phyloP scores from a whole-genome alignment of 2,797 vertebrate genomes.

The Synanceia verrucosa region DNA sequence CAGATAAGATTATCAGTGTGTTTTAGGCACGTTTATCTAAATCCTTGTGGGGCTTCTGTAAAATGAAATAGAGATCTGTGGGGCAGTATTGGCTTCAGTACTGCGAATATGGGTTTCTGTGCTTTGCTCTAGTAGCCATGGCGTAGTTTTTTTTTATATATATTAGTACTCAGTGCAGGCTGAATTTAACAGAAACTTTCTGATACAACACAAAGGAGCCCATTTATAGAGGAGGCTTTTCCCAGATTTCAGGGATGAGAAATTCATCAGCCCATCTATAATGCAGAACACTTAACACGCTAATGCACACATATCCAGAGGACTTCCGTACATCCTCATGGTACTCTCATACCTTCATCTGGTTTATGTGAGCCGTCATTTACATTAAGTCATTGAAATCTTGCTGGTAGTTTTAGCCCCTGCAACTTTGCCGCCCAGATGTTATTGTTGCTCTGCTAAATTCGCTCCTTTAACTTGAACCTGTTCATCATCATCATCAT shows the following conservation, averaged over 20 bases:
- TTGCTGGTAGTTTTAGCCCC: too few species aligned
- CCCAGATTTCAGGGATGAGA: background rate
- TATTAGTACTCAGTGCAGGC: background rate
- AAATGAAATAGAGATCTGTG: slow-evolving; percentile 2
- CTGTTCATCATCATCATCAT: too few species aligned
- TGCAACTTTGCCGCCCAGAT: too few species aligned
- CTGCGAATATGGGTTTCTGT: background rate
- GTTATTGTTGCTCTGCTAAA: too few species aligned
- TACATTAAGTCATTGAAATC: too few species aligned
- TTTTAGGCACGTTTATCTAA: slow-evolving; percentile 9
- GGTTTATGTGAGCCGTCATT: too few species aligned
- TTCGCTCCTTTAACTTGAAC: too few species aligned
- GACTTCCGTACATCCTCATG: background rate
- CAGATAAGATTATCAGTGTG: slow-evolving; percentile 19
- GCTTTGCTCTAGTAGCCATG: background rate
- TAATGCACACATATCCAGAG: background rate
- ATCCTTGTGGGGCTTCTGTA: slow-evolving; percentile 1
- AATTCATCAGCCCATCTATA: background rate
- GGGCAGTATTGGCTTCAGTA: background rate
- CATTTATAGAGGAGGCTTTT: background rate
- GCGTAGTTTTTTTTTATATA: background rate
- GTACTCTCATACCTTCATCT: background rate
- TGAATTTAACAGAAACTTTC: background rate
- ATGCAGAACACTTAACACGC: background rate
- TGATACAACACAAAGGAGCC: background rate